Evolutionary conservation across 2,113 vertebrate species (phyloP).

Genomic region (Otolemur garnettii): DNA sequence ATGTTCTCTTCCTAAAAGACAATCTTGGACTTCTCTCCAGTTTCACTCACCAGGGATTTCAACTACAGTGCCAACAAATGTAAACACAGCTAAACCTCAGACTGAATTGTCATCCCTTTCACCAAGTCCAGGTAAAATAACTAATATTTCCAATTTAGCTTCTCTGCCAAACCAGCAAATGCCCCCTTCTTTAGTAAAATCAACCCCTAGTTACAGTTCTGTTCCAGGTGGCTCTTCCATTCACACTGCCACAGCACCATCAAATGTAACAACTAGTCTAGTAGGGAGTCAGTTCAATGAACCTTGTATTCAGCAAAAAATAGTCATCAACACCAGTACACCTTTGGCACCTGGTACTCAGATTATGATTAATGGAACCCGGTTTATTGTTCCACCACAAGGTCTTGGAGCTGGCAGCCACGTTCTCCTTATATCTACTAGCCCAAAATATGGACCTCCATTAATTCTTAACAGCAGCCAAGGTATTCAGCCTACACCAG

Average conservation of each 20-base stretch:
- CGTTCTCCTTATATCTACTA: conserved; percentile 93
- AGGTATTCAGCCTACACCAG: conserved; percentile 73
- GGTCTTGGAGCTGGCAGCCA: conserved; percentile 96
- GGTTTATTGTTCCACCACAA: conserved; percentile 96
- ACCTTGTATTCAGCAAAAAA: conserved; percentile 92
- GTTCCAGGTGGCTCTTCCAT: conserved; percentile 70
- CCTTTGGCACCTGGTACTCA: conserved; percentile 96
- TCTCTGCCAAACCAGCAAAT: conserved; percentile 83
- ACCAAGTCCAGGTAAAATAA: conserved; percentile 81
- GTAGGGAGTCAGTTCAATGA: conserved; percentile 84
- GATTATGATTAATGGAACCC: conserved; percentile 95
- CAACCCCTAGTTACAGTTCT: conserved; percentile 75
- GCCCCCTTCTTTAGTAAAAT: conserved; percentile 82
- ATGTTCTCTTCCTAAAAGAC: conserved; percentile 85
- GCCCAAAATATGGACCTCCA: conserved; percentile 86
- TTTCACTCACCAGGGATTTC: conserved; percentile 85
- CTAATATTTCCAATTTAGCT: conserved; percentile 80
- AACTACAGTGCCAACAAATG: conserved; percentile 84
- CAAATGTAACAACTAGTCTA: conserved; percentile 78
- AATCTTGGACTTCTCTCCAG: conserved; percentile 80
- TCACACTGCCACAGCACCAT: conserved; percentile 80
- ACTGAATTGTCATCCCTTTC: conserved; percentile 73
- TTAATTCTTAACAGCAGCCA: conserved; percentile 83
- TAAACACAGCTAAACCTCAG: conserved; percentile 83
- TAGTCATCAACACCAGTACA: conserved; percentile 95